Percentiles rank a stretch among this genome's conserved stretches.
These are phyloP conservation scores for Pachliopta kotzebuea DNA, from an alignment of 2,888 invertebrate species.

Conservation along the genomic window DNA sequence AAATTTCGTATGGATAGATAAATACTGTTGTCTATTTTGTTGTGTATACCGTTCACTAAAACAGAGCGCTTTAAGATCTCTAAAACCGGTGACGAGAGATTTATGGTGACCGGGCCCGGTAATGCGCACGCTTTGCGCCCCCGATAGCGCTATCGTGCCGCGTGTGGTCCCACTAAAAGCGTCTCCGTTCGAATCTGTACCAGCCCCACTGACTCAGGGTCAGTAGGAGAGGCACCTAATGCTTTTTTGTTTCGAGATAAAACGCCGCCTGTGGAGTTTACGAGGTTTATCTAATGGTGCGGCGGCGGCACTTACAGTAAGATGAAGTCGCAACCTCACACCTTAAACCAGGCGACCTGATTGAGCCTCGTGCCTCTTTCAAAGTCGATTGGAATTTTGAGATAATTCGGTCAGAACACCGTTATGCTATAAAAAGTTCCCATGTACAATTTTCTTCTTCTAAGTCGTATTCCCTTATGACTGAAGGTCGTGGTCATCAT, in stretches of 20 bases:
- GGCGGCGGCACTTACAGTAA: constrained; percentile 13
- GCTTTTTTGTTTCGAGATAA: constrained; percentile 17
- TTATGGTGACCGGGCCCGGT: constrained; percentile 17
- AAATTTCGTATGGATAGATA: no score
- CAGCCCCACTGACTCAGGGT: constrained; percentile 20
- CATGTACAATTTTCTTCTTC: no score
- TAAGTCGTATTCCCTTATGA: no score
- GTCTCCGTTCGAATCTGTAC: constrained; percentile 22
- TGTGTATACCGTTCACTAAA: constrained; percentile 12
- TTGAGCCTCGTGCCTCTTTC: background rate
- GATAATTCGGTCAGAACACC: no score
- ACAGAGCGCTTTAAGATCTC: constrained; percentile 12
- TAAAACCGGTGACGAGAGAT: constrained; percentile 22
- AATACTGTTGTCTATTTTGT: background rate
- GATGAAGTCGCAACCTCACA: constrained; percentile 3
- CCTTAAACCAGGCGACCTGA: constrained; percentile 3
- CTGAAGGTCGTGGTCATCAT: no score
- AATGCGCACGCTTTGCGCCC: constrained; percentile 31
- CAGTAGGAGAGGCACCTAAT: constrained; percentile 24
- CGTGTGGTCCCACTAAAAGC: constrained; percentile 35
- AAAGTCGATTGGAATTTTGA: no score
- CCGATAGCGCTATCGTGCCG: constrained; percentile 36
- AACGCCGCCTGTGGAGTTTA: constrained; percentile 1
- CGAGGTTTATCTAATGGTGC: constrained; percentile 22
- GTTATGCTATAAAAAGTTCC: no score